Evolutionary conservation across 2,113 vertebrate genomes (phyloP).

Genomic region (Thalassarche chlororhynchos): DNA sequence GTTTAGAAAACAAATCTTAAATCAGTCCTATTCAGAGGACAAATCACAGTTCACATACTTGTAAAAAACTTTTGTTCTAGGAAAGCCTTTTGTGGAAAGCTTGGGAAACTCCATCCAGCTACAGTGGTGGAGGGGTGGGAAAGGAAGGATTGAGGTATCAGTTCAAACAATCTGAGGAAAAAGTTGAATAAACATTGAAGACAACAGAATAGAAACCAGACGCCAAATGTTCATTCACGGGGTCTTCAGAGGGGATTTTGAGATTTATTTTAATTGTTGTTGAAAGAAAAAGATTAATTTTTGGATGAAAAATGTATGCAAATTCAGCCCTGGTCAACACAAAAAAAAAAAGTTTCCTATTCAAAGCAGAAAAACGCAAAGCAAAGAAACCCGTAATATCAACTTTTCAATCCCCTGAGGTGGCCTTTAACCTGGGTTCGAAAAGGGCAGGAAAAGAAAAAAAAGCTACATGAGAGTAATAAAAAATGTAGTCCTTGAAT

Average conservation of each 20-base stretch:
- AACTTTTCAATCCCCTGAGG: not conserved
- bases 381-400: not conserved
- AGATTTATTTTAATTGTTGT: conserved; percentile 58
- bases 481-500: not conserved
- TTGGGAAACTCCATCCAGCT: conserved; percentile 49
- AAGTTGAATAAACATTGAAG: conserved; percentile 67
- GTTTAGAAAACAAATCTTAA: conserved; percentile 62
- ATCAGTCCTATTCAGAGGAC: conserved; percentile 35
- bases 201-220: conserved; percentile 72
- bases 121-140: conserved; percentile 62
- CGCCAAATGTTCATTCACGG: conserved; percentile 38
- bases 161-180: conserved; percentile 59
- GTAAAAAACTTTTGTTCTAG: conserved; percentile 26
- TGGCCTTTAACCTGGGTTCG: not conserved
- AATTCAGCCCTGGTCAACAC: conserved; percentile 13
- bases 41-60: conserved; percentile 53
- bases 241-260: conserved; percentile 54
- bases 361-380: not conserved
- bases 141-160: conserved; percentile 54
- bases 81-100: conserved; percentile 29
- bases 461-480: not conserved
- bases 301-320: conserved; percentile 51
- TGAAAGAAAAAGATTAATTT: conserved; percentile 60
- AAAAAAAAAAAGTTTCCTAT: not conserved
- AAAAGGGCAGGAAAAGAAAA: not conserved